Conservation (phyloP, 2,113 vertebrate genomes). For the Prolemur simus region DNA sequence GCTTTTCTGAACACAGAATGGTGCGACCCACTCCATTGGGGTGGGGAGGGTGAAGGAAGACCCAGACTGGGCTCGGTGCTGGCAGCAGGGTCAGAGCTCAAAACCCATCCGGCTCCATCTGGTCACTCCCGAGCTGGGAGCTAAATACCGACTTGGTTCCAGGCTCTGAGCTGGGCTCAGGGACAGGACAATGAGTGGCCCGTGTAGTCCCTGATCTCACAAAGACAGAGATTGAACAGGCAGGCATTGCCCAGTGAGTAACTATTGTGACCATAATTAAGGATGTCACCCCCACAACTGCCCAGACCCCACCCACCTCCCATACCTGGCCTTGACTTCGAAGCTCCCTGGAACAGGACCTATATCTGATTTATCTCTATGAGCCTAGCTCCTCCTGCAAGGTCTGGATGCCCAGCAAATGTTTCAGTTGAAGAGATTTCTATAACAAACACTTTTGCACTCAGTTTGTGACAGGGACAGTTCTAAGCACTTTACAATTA, state of each 20-base stretch:
- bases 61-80: accelerated
- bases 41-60: not conserved
- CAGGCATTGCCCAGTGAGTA: not conserved
- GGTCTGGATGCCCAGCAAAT: too few relatives aligned
- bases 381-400: not conserved
- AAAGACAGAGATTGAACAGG: not conserved
- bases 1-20: not conserved
- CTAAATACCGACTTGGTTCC: not conserved
- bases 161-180: not conserved
- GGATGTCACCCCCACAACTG: too few relatives aligned
- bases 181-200: not conserved
- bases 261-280: not conserved
- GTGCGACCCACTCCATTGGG: accelerated
- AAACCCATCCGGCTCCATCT: not conserved
- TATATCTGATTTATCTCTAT: not conserved
- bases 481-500: not conserved
- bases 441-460: not conserved
- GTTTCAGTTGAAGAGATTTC: not conserved
- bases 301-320: not conserved
- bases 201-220: not conserved
- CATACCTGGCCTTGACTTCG: not conserved
- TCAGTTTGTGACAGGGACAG: too few relatives aligned
- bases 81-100: accelerated
- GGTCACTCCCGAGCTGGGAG: not conserved
- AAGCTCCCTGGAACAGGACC: not conserved